phyloP scores from a whole-genome alignment of 1,140 invertebrate species.

The Ceratina calcarata region DNA sequence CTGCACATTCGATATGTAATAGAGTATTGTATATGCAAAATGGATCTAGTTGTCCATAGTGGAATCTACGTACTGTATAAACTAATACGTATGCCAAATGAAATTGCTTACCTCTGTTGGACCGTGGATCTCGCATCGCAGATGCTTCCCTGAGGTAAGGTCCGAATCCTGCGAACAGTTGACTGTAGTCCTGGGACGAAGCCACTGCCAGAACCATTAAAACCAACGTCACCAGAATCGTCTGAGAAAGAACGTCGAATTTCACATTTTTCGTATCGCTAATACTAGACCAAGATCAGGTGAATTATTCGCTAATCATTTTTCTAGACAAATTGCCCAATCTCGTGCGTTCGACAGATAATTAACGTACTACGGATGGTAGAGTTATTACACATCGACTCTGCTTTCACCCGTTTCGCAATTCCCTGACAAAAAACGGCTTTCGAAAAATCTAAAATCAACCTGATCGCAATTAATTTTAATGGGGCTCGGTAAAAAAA shows the following conservation, averaged over 20 bases:
- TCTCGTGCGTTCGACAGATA: background rate
- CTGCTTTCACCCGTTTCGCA: constrained; percentile 32
- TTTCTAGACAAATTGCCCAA: background rate
- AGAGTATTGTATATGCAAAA: background rate
- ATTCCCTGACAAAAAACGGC: background rate
- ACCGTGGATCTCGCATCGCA: constrained; percentile 75
- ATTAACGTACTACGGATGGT: background rate
- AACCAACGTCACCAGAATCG: constrained; percentile 68
- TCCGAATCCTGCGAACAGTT: constrained; percentile 74
- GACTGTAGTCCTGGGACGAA: constrained; percentile 72
- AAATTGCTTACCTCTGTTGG: constrained; percentile 71
- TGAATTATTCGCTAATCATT: background rate
- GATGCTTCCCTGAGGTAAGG: constrained; percentile 63
- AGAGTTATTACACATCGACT: background rate
- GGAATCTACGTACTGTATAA: background rate
- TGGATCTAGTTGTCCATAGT: constrained; percentile 15
- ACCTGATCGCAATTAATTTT: background rate
- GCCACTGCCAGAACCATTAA: constrained; percentile 63
- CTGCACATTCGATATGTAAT: no score
- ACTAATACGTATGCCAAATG: constrained; percentile 20
- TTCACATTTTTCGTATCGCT: no score
- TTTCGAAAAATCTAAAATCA: constrained; percentile 2
- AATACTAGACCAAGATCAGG: no score
- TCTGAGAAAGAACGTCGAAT: constrained; percentile 64
- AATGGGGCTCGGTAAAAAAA: background rate